Conservation (phyloP, 2,113 vertebrate species). For the Erythrolamprus reginae region DNA sequence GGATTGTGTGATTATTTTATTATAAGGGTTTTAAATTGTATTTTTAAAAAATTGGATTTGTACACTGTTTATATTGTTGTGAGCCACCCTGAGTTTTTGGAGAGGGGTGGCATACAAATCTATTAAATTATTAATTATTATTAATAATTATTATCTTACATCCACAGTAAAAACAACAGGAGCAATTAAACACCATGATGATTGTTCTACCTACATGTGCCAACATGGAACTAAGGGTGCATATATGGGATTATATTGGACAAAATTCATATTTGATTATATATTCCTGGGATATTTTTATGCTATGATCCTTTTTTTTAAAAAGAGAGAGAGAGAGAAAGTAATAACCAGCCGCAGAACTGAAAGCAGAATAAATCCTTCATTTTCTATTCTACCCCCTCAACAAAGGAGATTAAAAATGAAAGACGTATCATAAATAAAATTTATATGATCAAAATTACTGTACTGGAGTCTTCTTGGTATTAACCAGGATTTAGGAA, state of each 20-base stretch:
- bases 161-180: neutral
- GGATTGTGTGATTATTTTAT: too few relatives aligned
- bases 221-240: neutral
- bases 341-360: conserved; percentile 20
- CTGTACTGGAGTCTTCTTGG: conserved; percentile 57
- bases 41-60: too few relatives aligned
- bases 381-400: conserved; percentile 44
- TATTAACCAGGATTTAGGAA: conserved; percentile 56
- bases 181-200: neutral
- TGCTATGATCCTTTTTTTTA: conserved; percentile 12
- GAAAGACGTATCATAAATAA: conserved; percentile 59
- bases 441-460: conserved; percentile 64
- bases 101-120: too few relatives aligned
- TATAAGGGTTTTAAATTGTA: too few relatives aligned
- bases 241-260: conserved; percentile 2
- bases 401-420: conserved; percentile 63
- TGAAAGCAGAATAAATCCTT: conserved; percentile 59
- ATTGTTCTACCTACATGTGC: neutral
- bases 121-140: too few relatives aligned
- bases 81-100: too few relatives aligned
- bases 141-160: too few relatives aligned
- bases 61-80: too few relatives aligned
- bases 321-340: too few relatives aligned
- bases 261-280: conserved; percentile 15
- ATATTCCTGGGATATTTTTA: neutral